phyloP scores from a whole-genome alignment of 2,797 vertebrate genomes.

The Dryobates pubescens region DNA sequence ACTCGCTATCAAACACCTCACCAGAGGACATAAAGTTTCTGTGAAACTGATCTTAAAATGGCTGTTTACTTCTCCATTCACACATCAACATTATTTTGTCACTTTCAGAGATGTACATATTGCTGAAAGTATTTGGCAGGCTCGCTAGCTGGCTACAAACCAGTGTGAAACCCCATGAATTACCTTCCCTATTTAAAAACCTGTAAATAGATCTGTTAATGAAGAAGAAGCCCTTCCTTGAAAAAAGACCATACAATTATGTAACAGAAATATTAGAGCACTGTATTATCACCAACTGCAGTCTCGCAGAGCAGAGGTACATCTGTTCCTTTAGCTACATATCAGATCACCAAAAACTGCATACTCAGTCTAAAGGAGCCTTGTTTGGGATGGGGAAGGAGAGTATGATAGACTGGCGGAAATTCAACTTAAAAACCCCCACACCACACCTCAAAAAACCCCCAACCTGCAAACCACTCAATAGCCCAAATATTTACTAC shows the following conservation, averaged over 20 bases:
- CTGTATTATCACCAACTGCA: background rate
- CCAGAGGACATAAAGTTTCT: background rate
- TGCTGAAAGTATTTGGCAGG: background rate
- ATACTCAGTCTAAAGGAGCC: background rate
- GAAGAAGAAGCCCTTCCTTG: background rate
- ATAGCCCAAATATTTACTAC: background rate
- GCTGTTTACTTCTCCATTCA: background rate
- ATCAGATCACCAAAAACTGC: background rate
- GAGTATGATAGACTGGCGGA: background rate
- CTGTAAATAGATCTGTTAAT: background rate
- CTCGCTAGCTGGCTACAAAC: background rate
- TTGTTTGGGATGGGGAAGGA: accelerated
- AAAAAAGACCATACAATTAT: background rate
- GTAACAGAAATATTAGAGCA: background rate
- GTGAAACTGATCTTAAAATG: background rate
- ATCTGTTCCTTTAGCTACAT: background rate
- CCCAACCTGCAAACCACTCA: background rate
- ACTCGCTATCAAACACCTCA: background rate
- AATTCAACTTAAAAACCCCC: background rate
- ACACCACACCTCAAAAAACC: background rate
- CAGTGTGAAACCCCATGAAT: background rate
- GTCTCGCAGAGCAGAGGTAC: background rate
- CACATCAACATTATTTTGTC: background rate
- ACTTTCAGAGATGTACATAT: background rate
- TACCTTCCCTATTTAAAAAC: background rate